Evolutionary conservation across 2,113 vertebrate species (phyloP), one percentile per base, ranked within the genome.

Genomic region (Marmota flaviventris): DNA sequence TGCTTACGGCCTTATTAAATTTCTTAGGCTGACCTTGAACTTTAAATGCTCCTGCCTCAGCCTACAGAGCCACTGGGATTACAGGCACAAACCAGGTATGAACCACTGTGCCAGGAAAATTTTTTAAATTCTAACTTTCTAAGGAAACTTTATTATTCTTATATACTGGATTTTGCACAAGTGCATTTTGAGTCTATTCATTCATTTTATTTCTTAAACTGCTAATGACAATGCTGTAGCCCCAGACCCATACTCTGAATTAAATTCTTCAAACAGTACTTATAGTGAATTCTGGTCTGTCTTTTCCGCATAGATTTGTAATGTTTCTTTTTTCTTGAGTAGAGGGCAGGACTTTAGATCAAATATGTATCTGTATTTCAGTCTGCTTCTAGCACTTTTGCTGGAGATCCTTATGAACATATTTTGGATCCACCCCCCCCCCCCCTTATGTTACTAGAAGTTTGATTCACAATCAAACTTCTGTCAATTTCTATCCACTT

Each of bases 331-430:
- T 86, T 87, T 77, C 20, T 32, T 87, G 81, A 87, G 61, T n/a
- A 93, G 42, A 95, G 16, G n/a, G 9, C 82, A 42, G 29, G 77
- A 45, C 37, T 86, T 89, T 37, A 95, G 45, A 42, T 91, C 13
- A 89, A 78, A 22, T 51, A 6, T 53, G 20, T 91, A 85, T 58
- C 85, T 70, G 18, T 61, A 87, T 81, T 94, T 81, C n/a, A 72
- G 34, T 73, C 92, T 76, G 14, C 37, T 95, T 94, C 25, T 76
- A 89, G 73, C 13, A 48, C 24, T 93, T 91, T 93, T 90, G 69
- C 61, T 75, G 22, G 51, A 76, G 34, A 17, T 53, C 17, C 56
- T 83, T 79, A 53, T 25, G 13, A 58, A 88, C 1, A 85, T 42
- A 67, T 53, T 63, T 67, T 91, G 32, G 5, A 39, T 39, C 39